phyloP scores from a whole-genome alignment of 1,140 invertebrate species.

The Zaprionus kolodkinae region DNA sequence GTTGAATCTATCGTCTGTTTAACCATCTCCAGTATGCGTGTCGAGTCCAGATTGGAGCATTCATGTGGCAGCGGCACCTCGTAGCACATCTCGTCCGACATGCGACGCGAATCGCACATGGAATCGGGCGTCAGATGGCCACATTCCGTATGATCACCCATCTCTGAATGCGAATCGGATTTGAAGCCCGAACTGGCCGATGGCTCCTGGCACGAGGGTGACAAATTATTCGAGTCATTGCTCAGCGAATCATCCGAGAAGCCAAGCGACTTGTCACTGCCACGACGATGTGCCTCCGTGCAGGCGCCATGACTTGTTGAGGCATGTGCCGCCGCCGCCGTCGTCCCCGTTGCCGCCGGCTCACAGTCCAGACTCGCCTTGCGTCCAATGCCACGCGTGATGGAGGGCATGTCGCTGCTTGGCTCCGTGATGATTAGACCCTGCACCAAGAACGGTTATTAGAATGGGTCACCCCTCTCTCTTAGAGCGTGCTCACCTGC shows the following conservation, averaged over 20 bases:
- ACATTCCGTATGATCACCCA: slow-evolving; percentile 82
- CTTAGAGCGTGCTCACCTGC: slow-evolving; percentile 54
- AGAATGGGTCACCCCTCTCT: not conserved
- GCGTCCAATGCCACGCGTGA: slow-evolving; percentile 90
- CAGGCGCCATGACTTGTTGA: slow-evolving; percentile 17
- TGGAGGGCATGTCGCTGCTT: slow-evolving; percentile 91
- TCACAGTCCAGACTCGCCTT: slow-evolving; percentile 88
- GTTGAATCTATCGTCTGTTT: slow-evolving; percentile 92
- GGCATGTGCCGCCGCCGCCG: slow-evolving; percentile 22
- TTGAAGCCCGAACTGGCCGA: slow-evolving; percentile 84
- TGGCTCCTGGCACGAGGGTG: slow-evolving; percentile 80
- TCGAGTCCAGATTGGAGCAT: slow-evolving; percentile 90
- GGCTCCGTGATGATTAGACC: slow-evolving; percentile 90
- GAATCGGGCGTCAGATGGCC: slow-evolving; percentile 82
- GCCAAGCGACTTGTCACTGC: slow-evolving; percentile 87
- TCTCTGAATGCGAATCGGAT: slow-evolving; percentile 83
- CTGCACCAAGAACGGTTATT: slow-evolving; percentile 76
- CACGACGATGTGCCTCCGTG: slow-evolving; percentile 82
- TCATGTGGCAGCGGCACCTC: slow-evolving; percentile 91
- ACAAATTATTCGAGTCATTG: slow-evolving; percentile 86
- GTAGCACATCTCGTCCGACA: slow-evolving; percentile 85
- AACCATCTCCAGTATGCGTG: slow-evolving; percentile 92
- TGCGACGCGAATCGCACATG: slow-evolving; percentile 80
- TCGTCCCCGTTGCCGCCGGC: slow-evolving; percentile 20
- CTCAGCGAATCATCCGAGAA: slow-evolving; percentile 89